phyloP scores from a whole-genome alignment of 2,113 vertebrate species.

The Alexandromys fortis region DNA sequence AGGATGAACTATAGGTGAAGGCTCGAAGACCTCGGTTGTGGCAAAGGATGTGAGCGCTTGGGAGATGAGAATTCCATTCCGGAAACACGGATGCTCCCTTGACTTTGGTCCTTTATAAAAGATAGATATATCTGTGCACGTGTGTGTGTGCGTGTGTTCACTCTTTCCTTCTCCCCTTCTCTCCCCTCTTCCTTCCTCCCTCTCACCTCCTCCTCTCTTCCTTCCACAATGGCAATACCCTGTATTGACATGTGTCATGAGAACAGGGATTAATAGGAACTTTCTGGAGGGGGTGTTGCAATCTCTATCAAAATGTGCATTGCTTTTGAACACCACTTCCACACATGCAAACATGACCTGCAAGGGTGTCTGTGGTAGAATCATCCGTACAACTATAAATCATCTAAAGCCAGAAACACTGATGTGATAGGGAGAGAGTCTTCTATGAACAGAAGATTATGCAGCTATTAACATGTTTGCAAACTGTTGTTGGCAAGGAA shows the following conservation, averaged over 20 bases:
- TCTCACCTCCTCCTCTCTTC: no score
- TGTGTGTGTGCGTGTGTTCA: background rate
- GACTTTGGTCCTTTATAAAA: background rate
- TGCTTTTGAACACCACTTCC: background rate
- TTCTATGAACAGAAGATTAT: background rate
- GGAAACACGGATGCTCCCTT: background rate
- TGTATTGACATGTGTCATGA: background rate
- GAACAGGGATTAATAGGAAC: background rate
- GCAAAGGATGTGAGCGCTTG: background rate
- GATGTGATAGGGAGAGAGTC: background rate
- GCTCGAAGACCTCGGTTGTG: background rate
- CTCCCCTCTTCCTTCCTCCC: fast-evolving
- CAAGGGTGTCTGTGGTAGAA: background rate
- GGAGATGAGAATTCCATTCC: background rate
- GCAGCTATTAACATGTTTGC: background rate
- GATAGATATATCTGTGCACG: background rate
- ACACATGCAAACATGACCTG: background rate
- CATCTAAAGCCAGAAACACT: background rate
- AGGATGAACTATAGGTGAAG: background rate
- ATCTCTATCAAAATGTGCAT: background rate
- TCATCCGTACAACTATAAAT: background rate
- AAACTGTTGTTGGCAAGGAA: background rate
- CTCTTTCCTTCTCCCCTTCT: background rate
- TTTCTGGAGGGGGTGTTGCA: background rate
- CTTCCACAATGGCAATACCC: background rate